Base-by-base conservation (phyloP, 2,113 vertebrate species). In the Trematocara stigmaticum region DNA sequence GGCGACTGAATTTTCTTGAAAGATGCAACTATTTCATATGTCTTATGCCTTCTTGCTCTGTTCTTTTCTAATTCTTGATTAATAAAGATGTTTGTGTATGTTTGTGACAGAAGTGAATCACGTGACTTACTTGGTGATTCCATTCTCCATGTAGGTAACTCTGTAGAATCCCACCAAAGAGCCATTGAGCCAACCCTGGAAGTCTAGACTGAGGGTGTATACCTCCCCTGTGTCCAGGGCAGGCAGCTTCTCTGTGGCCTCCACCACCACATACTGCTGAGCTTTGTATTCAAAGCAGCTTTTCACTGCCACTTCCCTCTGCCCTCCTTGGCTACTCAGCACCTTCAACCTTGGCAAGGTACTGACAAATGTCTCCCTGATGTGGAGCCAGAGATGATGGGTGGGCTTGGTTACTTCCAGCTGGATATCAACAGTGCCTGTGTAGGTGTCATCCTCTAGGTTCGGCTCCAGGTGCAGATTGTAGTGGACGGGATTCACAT, bases 101-200 rank as follows among this genome's bases (percentile, higher is more conserved):
- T 66, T 71, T 47, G 15, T 47, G 23, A 47, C 40, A 7, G 40
- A 47, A 3, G 16, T 7, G 23, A 53, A 82, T 35, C 47, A 51
- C 5, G 29, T 11, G 45, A 92, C 96, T 97, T 97, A 99, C 99
- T 96, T 99, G 91, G 35, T 91, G 6, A 61, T 1, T 26, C 94
- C 97, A 0, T 94, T 53, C 84, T 99, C 98, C 4, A 40, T 86
- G 92, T 99, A 99, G 3, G 97, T 97, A 23, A 98, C 99, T 79
- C 95, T 96, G 84, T 99, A 99, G 89, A 99, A 99, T 1, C 99
- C 99, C 88, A 99, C 98, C 34, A 99, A 96, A 1, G 98, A 98
- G 81, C 97, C 97, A 1, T 97, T 98, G 64, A 99, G 96, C 96
- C 96, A 96, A 84, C 98, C 98, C 45, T 97, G 95, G 92, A 99